Evolutionary conservation across 2,888 invertebrate genomes (phyloP), one percentile per base, ranked within the genome.

Genomic region (Nomada hirtipes): DNA sequence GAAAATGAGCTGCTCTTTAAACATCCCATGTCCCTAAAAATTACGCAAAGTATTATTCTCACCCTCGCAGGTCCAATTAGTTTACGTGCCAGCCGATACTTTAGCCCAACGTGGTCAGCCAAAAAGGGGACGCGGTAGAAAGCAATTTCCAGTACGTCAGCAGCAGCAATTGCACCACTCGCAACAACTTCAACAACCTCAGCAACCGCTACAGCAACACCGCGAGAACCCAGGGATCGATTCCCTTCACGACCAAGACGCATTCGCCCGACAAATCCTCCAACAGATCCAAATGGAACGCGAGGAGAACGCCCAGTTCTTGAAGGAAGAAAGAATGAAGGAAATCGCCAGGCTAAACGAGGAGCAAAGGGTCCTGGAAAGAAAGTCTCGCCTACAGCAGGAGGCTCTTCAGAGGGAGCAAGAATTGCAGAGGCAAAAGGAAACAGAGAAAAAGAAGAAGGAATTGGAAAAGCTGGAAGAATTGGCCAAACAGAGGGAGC

Each of bases 1-100:
- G 18, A 23, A 55, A 26, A 26, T 3, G 3, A 26, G 36, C 11
- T 20, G 1, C 42, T 20, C 20, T 2, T 20, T 20, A 42, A 61
- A 61, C 11, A 4, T 61, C 18, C 11, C 13, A 9, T 4, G 3
- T 36, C 36, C 36, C 0, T 4, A 3, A 10, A 42, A 55, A 23
- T 55, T 2, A 55, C n/a, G 2, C n/a, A 23, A 55, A 55, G 10
- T 11, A 20, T 55, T 55, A 10, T 55, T 2, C 18, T 63, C 29
- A 23, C 20, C 3, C 18, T 78, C 76, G 15, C 76, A 96, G 93
- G 96, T 97, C 0, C 97, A 98, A 91, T 93, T 98, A 53, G 94
- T 98, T 0, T 98, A 98, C 90, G 97, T 98, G 0, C 98, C 98
- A 7, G 95, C 97, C 36, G 97, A 98, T 90, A 96, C 97, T 0